Percentiles rank a stretch among this genome's conserved stretches.
These are phyloP conservation scores for Caradrina kadenii DNA, from an alignment of 2,888 invertebrate species.

Conservation along the genomic window DNA sequence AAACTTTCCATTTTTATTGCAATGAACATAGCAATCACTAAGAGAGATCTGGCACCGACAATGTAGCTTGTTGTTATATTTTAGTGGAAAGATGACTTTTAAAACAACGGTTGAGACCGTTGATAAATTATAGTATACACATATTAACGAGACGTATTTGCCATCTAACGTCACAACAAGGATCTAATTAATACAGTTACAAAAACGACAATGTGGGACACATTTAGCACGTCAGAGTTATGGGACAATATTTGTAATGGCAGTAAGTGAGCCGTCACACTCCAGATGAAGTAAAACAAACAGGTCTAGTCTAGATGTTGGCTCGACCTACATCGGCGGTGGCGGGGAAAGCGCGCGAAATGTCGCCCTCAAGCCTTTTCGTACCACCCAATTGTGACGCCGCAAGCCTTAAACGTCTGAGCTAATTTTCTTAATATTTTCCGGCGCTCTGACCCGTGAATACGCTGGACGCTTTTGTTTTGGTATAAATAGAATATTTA, in stretches of 20 bases:
- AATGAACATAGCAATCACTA: slow-evolving; percentile 38
- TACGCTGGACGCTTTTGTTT: slow-evolving; percentile 60
- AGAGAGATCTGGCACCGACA: slow-evolving; percentile 32
- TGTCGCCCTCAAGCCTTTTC: slow-evolving; percentile 72
- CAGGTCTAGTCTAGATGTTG: slow-evolving; percentile 70
- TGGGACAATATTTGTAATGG: slow-evolving; percentile 49
- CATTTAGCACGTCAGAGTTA: slow-evolving; percentile 28
- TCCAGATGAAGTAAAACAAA: slow-evolving; percentile 63
- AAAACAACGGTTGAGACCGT: slow-evolving; percentile 24
- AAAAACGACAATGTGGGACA: slow-evolving; percentile 33
- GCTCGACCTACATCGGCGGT: slow-evolving; percentile 76
- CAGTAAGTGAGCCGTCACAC: slow-evolving; percentile 63
- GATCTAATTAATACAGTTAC: slow-evolving; percentile 18
- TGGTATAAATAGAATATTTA: slow-evolving; percentile 52
- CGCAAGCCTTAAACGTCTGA: slow-evolving; percentile 70
- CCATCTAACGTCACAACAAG: slow-evolving; percentile 22
- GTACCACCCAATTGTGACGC: slow-evolving; percentile 72
- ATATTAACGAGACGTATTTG: slow-evolving; percentile 14
- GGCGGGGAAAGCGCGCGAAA: slow-evolving; percentile 74
- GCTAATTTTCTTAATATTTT: slow-evolving; percentile 74
- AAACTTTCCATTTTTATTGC: slow-evolving; percentile 63
- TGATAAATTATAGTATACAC: slow-evolving; percentile 19
- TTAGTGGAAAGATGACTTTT: slow-evolving; percentile 7
- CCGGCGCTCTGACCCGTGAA: slow-evolving; percentile 66
- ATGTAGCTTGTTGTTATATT: slow-evolving; percentile 27